Conservation (phyloP, 2,797 vertebrate genomes). For the Schizopygopsis pylzovi region DNA sequence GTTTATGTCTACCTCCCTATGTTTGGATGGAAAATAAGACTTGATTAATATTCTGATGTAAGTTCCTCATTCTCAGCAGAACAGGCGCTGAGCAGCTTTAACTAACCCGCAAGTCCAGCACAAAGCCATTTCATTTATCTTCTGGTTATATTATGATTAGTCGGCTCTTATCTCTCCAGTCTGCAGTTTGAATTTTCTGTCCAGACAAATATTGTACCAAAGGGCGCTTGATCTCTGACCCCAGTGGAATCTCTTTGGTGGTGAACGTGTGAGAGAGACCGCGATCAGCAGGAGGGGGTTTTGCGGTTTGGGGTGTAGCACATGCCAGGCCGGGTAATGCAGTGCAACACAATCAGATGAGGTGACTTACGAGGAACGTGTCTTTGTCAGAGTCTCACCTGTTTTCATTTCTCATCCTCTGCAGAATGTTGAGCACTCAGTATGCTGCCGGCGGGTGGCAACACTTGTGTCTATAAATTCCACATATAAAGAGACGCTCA, state of each 20-base stretch:
- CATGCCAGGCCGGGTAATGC: constrained; percentile 49
- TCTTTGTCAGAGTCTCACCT: constrained; percentile 64
- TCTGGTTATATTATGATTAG: constrained; percentile 34
- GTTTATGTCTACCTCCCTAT: constrained; percentile 52
- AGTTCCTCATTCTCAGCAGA: constrained; percentile 63
- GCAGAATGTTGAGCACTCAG: constrained; percentile 57
- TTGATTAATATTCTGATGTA: constrained; percentile 75
- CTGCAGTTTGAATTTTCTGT: constrained; percentile 31
- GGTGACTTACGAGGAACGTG: constrained; percentile 60
- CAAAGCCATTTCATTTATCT: constrained; percentile 21
- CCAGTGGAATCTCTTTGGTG: constrained; percentile 41
- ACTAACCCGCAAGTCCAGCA: constrained; percentile 59
- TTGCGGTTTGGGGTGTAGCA: constrained; percentile 43
- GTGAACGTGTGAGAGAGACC: constrained; percentile 32
- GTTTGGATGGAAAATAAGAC: constrained; percentile 70
- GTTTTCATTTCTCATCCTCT: constrained; percentile 63
- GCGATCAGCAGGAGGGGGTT: constrained; percentile 45
- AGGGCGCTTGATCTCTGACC: constrained; percentile 50
- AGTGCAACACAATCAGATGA: constrained; percentile 50
- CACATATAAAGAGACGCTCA: constrained; percentile 60
- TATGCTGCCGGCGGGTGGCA: constrained; percentile 58
- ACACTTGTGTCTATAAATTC: constrained; percentile 65
- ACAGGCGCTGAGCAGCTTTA: constrained; percentile 51
- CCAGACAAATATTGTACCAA: constrained; percentile 40
- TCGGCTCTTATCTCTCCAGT: constrained; percentile 33